Percentiles rank a stretch among this genome's conserved stretches.
Conservation (phyloP, 2,797 vertebrate species). For the Sebastolobus alascanus region DNA sequence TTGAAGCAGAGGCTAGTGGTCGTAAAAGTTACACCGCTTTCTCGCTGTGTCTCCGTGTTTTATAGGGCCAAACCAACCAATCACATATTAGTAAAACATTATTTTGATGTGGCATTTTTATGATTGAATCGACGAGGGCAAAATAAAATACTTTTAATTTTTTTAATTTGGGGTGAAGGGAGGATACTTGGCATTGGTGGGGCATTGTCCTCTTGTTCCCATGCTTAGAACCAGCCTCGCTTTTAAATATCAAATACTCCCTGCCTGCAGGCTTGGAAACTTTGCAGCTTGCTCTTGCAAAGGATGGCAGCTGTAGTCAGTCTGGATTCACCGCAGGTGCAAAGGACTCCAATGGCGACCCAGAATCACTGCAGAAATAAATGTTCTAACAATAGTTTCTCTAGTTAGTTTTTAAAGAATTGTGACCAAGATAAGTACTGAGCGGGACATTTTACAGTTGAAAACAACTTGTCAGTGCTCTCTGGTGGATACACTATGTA, state of each 20-base stretch:
- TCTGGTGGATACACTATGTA: background rate
- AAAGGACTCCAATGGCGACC: background rate
- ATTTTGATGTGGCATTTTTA: background rate
- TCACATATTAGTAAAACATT: background rate
- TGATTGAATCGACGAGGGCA: background rate
- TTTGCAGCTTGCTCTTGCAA: conserved; percentile 25
- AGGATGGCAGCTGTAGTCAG: conserved; percentile 12
- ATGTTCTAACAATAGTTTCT: background rate
- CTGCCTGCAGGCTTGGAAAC: conserved; percentile 27
- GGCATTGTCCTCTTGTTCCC: too few species aligned
- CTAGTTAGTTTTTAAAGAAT: too few species aligned
- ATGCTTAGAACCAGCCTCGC: too few species aligned
- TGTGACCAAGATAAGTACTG: background rate
- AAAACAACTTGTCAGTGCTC: background rate
- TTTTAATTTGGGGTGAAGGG: background rate
- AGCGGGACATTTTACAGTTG: background rate
- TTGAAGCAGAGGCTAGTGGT: background rate
- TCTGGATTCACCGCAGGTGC: conserved; percentile 7
- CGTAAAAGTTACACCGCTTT: background rate
- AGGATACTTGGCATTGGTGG: background rate
- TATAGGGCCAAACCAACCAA: background rate
- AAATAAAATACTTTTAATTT: background rate
- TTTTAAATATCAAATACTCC: conserved; percentile 34
- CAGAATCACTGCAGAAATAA: background rate
- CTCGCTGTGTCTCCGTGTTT: background rate